A percentile compares a stretch with the other conserved stretches of the same genome.
phyloP scores from a whole-genome alignment of 2,888 invertebrate species.

The Timema podura region DNA sequence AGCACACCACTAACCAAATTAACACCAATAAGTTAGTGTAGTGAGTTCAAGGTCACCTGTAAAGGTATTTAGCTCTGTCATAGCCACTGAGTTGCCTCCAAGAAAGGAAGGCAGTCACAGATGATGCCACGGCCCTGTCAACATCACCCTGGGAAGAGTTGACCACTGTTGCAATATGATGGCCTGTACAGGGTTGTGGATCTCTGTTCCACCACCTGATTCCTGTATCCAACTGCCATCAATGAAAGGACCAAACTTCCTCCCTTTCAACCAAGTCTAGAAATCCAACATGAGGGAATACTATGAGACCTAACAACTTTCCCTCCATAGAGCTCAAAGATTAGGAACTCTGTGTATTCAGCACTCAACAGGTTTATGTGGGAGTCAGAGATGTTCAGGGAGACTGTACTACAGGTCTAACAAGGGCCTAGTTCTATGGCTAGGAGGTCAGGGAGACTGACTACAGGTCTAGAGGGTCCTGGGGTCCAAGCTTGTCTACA shows the following conservation, averaged over 20 bases:
- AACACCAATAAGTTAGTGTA: constrained; percentile 1
- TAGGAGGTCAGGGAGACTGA: no score
- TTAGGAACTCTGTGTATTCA: no score
- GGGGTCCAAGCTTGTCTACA: no score
- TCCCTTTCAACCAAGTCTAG: constrained; percentile 39
- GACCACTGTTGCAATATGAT: constrained; percentile 31
- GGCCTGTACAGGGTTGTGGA: constrained; percentile 25
- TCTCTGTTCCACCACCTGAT: constrained; percentile 19
- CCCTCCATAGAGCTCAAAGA: no score
- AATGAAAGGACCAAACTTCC: constrained; percentile 34
- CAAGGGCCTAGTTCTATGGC: no score
- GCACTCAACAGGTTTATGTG: no score
- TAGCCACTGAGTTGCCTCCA: constrained; percentile 33
- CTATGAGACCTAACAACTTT: not conserved
- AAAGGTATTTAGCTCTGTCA: constrained; percentile 38
- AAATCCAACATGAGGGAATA: constrained; percentile 20
- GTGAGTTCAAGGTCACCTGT: constrained; percentile 34
- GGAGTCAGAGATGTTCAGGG: no score
- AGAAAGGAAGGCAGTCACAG: constrained; percentile 27
- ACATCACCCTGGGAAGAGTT: constrained; percentile 35
- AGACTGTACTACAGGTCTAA: no score
- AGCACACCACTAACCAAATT: no score
- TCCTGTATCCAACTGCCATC: constrained; percentile 23
- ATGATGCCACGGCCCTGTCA: constrained; percentile 34
- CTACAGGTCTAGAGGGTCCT: no score